phyloP scores from a whole-genome alignment of 2,797 vertebrate genomes.

The Knipowitschia caucasica region DNA sequence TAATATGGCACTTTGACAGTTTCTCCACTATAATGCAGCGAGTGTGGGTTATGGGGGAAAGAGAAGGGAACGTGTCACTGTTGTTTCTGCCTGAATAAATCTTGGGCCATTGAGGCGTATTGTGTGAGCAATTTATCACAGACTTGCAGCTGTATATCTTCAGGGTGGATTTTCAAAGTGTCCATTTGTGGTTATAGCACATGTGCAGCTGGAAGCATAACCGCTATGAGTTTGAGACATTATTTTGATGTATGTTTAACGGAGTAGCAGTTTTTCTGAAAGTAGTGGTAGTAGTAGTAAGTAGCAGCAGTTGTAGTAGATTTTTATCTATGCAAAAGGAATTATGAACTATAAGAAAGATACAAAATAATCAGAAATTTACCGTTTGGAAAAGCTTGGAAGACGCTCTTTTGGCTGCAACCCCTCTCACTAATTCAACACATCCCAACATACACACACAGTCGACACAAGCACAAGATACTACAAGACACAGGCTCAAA shows the following conservation, averaged over 20 bases:
- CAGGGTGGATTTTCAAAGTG: conserved; percentile 3
- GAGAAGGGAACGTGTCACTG: conserved; percentile 34
- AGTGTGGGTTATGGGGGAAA: conserved; percentile 11
- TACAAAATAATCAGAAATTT: no score
- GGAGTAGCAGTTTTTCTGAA: not conserved
- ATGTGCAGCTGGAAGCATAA: not conserved
- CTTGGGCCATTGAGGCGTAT: conserved; percentile 1
- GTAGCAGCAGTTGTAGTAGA: no score
- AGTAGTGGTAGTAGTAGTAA: no score
- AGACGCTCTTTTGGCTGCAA: no score
- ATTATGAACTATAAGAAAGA: no score
- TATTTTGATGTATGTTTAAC: not conserved
- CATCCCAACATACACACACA: no score
- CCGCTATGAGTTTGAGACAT: not conserved
- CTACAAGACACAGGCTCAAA: no score
- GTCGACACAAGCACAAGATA: no score
- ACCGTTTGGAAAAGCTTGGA: no score
- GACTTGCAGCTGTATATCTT: not conserved
- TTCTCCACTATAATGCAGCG: conserved; percentile 34
- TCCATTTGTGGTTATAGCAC: not conserved
- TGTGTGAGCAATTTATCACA: conserved; percentile 2
- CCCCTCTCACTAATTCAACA: no score
- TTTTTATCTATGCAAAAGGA: no score
- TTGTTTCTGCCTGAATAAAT: conserved; percentile 19
- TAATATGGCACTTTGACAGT: conserved; percentile 29